These are phyloP conservation scores for Agapornis roseicollis DNA, from an alignment of 2,113 vertebrate genomes.

Conservation along the genomic window DNA sequence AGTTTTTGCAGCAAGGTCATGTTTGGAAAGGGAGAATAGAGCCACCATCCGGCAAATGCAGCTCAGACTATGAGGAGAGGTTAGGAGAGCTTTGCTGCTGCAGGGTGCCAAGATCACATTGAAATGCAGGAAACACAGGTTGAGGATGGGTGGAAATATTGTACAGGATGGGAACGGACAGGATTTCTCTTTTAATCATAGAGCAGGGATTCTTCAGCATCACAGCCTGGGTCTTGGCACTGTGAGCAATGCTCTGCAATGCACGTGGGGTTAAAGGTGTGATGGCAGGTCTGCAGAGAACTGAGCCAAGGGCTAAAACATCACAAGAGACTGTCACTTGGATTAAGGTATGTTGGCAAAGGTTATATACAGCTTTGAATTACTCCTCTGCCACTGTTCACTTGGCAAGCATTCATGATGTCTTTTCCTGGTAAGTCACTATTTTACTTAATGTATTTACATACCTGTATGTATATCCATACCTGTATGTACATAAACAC, in stretches of 20 bases:
- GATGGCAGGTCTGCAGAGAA: neutral
- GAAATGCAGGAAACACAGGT: neutral
- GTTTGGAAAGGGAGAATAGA: slow-evolving; percentile 23
- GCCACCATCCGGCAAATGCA: neutral
- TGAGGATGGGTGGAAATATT: neutral
- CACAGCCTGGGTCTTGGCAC: neutral
- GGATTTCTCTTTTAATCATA: neutral
- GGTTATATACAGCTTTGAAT: neutral
- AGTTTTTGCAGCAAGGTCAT: neutral
- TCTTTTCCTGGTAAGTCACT: neutral
- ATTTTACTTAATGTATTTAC: neutral
- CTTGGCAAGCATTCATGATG: neutral
- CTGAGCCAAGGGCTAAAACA: neutral
- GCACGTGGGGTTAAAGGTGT: neutral
- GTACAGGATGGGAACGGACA: neutral
- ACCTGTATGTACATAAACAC: neutral
- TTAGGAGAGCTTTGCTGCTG: neutral
- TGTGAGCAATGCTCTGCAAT: neutral
- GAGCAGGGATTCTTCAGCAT: neutral
- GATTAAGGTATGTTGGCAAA: neutral
- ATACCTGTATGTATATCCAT: neutral
- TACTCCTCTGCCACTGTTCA: neutral
- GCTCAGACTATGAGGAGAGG: neutral
- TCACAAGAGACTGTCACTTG: neutral
- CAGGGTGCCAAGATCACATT: neutral